Base-by-base conservation (phyloP, 2,113 vertebrate species). In the Vimba vimba region DNA sequence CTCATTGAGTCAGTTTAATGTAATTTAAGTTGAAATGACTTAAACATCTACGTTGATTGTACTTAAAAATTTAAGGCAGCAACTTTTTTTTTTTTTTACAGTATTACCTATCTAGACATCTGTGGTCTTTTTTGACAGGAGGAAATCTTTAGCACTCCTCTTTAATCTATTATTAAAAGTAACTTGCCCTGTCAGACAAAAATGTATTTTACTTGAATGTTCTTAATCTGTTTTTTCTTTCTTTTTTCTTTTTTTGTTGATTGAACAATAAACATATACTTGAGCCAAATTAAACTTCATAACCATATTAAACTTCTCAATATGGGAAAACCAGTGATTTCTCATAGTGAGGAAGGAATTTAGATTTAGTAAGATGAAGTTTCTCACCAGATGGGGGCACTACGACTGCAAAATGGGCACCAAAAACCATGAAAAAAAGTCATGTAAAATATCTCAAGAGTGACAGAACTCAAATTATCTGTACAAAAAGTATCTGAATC, bases 361-460 rank as follows among this genome's bases (percentile, higher is more conserved):
- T 19, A 43, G 3, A 33, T 33, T 50, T 68, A 25, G 36, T 50
- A 8, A 73, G 59, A 74, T 77, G 30, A 64, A 69, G 21, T 75
- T 43, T 88, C 36, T 84, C n/a, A 75, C 91, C 91, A 86, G 84
- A 86, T 39, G 91, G 85, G 90, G 91, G 90, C 91, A 85, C 84
- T 90, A 86, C 62, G 82, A 71, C 82, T 87, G 83, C 87, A 88
- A 90, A 25, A 87, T 87, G 79, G 1, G 50, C 57, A 68, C 27
- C n/a, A 78, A 73, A 82, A 78, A 30, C 68, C 19, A 39, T 71
- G 71, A 68, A 33, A 80, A 84, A 55, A 64, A 64, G 25, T 84
- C 11, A 25, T 80, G 66, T 83, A 4, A 69, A 82, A 83, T 83
- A 25, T 71, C 13, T 83, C 19, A 83, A 68, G 45, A 82, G 62